phyloP scores from a whole-genome alignment of 2,888 invertebrate genomes.

The Choristoneura rosaceana region DNA sequence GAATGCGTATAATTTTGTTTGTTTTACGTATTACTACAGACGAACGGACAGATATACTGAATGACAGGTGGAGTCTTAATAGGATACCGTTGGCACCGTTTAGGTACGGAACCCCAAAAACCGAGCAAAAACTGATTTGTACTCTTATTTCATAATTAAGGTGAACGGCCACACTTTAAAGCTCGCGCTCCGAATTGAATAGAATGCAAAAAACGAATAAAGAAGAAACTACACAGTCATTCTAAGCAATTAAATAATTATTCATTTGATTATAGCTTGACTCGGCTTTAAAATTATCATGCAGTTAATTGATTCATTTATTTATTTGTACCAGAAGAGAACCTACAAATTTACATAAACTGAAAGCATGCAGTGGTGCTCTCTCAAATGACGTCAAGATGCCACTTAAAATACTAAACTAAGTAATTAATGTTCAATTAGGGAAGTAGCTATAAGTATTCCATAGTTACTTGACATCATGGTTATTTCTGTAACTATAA shows the following conservation, averaged over 20 bases:
- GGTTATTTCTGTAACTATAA: constrained; percentile 18
- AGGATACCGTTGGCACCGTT: too few species aligned
- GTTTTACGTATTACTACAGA: too few species aligned
- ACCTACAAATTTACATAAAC: neutral
- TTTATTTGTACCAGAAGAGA: neutral
- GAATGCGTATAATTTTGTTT: too few species aligned
- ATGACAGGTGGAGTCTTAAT: too few species aligned
- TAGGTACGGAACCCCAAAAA: neutral
- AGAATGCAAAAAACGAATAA: constrained; percentile 3
- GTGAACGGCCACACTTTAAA: constrained; percentile 16
- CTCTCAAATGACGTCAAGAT: constrained; percentile 7
- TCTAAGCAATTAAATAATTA: neutral
- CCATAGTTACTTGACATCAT: constrained; percentile 15
- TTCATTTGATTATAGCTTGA: neutral
- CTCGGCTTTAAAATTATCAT: neutral
- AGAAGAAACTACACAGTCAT: neutral
- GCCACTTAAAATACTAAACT: neutral
- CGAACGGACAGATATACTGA: too few species aligned
- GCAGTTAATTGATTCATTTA: neutral
- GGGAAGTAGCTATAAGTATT: constrained; percentile 12
- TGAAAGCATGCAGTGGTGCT: neutral
- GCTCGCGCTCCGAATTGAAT: constrained; percentile 1
- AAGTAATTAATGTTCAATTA: constrained; percentile 25
- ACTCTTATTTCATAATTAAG: constrained; percentile 7
- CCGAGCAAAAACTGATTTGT: constrained; percentile 24